Percentiles rank a stretch among this genome's conserved stretches.
Evolutionary conservation across 1,140 invertebrate genomes (phyloP).

Genomic region (Ips nitidus): DNA sequence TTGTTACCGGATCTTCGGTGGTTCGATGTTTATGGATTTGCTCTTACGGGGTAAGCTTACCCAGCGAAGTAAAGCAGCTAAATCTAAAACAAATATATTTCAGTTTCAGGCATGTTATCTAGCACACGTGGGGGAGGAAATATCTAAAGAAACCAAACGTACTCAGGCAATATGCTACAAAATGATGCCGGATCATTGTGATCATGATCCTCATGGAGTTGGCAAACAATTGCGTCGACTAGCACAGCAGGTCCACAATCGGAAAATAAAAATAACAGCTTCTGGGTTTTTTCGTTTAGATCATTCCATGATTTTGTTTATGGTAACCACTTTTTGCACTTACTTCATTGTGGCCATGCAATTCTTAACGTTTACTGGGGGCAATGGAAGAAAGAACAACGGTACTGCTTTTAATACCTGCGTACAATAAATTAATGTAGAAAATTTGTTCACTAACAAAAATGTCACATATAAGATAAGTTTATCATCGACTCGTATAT

Average conservation of each 20-base stretch:
- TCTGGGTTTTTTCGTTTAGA: slow-evolving; percentile 20
- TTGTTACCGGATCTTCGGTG: background rate
- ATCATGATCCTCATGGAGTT: background rate
- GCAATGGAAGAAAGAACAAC: no score
- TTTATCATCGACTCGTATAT: no score
- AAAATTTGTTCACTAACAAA: no score
- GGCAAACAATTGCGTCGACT: slow-evolving; percentile 6
- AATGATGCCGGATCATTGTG: background rate
- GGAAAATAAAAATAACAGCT: slow-evolving; percentile 8
- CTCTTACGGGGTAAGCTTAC: slow-evolving; percentile 9
- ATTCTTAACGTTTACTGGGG: slow-evolving; percentile 3
- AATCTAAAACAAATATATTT: background rate
- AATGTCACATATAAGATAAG: no score
- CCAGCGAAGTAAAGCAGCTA: no score
- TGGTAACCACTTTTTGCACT: slow-evolving; percentile 19
- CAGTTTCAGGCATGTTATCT: slow-evolving; percentile 24
- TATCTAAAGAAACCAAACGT: slow-evolving; percentile 11
- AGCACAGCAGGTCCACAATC: background rate
- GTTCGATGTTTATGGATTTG: slow-evolving; percentile 14
- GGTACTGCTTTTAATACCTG: no score
- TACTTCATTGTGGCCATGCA: slow-evolving; percentile 29
- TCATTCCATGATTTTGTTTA: slow-evolving; percentile 24
- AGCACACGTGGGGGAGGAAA: slow-evolving; percentile 12
- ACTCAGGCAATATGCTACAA: slow-evolving; percentile 15
- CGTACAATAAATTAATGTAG: no score